Percentiles rank a stretch among this genome's conserved stretches.
Evolutionary conservation across 2,113 vertebrate genomes (phyloP).

Genomic region (Semnornis frantzii): DNA sequence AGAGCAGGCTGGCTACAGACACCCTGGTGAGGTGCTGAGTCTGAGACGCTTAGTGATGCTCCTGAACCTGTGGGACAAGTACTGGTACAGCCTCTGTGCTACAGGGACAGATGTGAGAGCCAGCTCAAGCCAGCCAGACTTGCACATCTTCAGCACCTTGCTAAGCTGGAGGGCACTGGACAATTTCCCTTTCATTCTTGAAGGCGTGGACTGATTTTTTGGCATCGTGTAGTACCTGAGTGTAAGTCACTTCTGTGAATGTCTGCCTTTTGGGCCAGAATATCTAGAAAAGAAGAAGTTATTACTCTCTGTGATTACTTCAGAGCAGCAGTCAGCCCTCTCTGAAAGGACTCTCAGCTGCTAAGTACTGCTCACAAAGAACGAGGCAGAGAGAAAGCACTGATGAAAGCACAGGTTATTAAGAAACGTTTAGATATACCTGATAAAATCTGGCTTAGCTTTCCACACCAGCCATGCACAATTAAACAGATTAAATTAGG

Average conservation of each 20-base stretch:
- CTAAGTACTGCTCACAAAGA: conserved; percentile 24
- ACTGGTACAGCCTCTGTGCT: background rate
- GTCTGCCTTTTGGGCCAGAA: background rate
- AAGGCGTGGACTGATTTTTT: background rate
- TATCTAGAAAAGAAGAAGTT: conserved; percentile 12
- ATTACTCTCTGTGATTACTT: conserved; percentile 18
- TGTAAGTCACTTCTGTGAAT: background rate
- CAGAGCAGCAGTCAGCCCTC: background rate
- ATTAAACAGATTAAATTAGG: conserved; percentile 30
- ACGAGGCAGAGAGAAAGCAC: background rate
- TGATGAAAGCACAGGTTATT: conserved; percentile 23
- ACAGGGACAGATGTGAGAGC: background rate
- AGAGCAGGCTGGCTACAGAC: background rate
- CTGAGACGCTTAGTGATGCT: background rate
- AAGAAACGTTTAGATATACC: conserved; percentile 9
- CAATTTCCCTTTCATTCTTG: background rate
- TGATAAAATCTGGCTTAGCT: conserved; percentile 27
- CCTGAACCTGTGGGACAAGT: background rate
- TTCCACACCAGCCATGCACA: conserved; percentile 4
- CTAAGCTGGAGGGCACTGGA: background rate
- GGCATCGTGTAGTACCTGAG: background rate
- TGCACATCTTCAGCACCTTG: background rate
- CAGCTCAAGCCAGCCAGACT: background rate
- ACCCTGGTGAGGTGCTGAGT: background rate
- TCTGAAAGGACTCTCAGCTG: conserved; percentile 27